Base-by-base conservation (phyloP, 1,140 invertebrate species). In the Branchinecta lindahli region DNA sequence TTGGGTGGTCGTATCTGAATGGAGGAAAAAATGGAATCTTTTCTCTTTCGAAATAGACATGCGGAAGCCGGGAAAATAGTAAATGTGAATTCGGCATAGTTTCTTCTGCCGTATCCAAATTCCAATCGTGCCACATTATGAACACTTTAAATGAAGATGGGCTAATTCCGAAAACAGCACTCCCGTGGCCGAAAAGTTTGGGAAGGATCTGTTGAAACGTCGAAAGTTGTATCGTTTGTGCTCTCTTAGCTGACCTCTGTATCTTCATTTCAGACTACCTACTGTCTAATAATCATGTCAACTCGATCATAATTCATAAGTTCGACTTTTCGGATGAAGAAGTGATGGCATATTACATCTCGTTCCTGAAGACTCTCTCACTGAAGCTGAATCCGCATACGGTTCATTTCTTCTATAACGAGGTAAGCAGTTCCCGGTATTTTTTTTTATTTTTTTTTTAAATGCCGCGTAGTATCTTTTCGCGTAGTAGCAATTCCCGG, bases 311-410 rank as follows among this genome's bases (percentile, higher is more conserved):
- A 78, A 91, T 96, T 52, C 96, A 99, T 81, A 97, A 97, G 81
- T 99, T 99, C 85, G 96, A 99, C 80, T 97, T 99, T 77, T 94
- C 92, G 15, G 96, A 99, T 82, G 97, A 99, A 82, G 97, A 99
- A 85, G 94, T 99, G 4, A 98, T 99, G 94, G 96, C 96, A 7
- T 99, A 99, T 79, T 99, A 99, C 79, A 98, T 99, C 78, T 96
- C 96, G 66, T 99, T 99, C 79, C 79, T 99, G 70, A 99, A 99
- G 80, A 99, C 96, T 0, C 82, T 99, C 18, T 99, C 96, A 73
- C 83, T 99, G 52, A 99, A 99, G 82, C 81, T 99, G n/a, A 99
- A 99, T 82, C 86, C 88, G 72, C 94, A 99, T 78, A 99, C 96
- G 4, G 96, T 99, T 76, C 95, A 99, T 78, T 99, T 99, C 80